Evolutionary conservation across 2,888 invertebrate species (phyloP).

Genomic region (Torymus texanus): DNA sequence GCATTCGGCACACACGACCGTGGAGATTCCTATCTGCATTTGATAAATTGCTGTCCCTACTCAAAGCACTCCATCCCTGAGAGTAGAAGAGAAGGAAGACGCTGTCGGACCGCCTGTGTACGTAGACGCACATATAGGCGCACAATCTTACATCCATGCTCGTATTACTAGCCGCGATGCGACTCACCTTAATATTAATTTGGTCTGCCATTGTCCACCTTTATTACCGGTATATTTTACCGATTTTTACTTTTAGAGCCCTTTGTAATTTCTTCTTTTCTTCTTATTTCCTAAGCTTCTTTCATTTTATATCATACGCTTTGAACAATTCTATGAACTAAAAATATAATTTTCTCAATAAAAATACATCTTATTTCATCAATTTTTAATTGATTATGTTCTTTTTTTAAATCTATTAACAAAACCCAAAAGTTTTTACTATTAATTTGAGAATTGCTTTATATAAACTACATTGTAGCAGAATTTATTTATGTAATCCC

Average conservation of each 20-base stretch:
- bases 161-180: conserved; percentile 26
- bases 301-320: too few relatives aligned
- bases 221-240: conserved; percentile 73
- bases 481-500: too few relatives aligned
- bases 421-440: too few relatives aligned
- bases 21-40: conserved; percentile 72
- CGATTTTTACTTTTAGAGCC: conserved; percentile 61
- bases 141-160: not conserved
- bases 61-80: conserved; percentile 53
- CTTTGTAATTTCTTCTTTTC: too few relatives aligned
- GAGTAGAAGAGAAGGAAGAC: not conserved
- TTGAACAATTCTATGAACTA: too few relatives aligned
- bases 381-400: too few relatives aligned
- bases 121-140: conserved; percentile 48
- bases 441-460: too few relatives aligned
- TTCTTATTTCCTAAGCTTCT: too few relatives aligned
- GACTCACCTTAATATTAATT: conserved; percentile 72
- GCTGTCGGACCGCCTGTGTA: conserved; percentile 9
- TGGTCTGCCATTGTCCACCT: conserved; percentile 72
- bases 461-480: too few relatives aligned
- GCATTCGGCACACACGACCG: conserved; percentile 70
- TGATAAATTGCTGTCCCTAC: conserved; percentile 74
- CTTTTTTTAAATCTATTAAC: too few relatives aligned
- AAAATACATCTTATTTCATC: too few relatives aligned
- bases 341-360: too few relatives aligned